Evolutionary conservation across 2,888 invertebrate genomes (phyloP).

Genomic region (Xestia xanthographa): DNA sequence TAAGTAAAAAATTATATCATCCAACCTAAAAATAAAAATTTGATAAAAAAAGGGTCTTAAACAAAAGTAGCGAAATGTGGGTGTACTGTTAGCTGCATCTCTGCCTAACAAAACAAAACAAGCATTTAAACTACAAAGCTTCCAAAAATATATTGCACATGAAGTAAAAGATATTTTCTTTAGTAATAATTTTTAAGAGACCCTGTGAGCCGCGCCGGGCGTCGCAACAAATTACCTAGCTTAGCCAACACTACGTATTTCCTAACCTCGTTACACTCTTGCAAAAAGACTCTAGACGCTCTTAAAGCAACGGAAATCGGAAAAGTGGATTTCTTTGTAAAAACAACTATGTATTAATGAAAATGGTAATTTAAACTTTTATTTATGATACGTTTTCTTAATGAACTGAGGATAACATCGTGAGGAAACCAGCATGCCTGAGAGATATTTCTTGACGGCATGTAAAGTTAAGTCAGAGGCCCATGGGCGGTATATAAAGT

Average conservation of each 20-base stretch:
- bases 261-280: slow-evolving; percentile 24
- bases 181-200: neutral
- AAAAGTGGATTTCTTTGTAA: slow-evolving; percentile 8
- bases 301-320: slow-evolving; percentile 1
- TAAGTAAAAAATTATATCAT: neutral
- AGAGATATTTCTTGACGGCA: too few species aligned
- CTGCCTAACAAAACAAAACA: neutral
- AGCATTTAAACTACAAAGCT: neutral
- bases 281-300: slow-evolving; percentile 3
- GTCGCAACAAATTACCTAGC: slow-evolving; percentile 28
- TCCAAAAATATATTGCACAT: neutral
- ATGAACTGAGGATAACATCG: too few species aligned
- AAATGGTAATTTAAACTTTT: neutral
- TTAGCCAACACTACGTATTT: slow-evolving; percentile 5
- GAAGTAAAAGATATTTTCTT: neutral
- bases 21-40: neutral
- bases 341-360: slow-evolving; percentile 1
- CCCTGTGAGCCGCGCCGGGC: neutral
- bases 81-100: neutral
- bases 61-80: neutral
- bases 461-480: too few species aligned
- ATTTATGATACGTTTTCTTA: slow-evolving; percentile 1
- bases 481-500: too few species aligned
- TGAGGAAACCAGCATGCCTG: too few species aligned
- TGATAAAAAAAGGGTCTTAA: neutral